Evolutionary conservation across 1,140 invertebrate species (phyloP).

Genomic region (Papilio glaucus): DNA sequence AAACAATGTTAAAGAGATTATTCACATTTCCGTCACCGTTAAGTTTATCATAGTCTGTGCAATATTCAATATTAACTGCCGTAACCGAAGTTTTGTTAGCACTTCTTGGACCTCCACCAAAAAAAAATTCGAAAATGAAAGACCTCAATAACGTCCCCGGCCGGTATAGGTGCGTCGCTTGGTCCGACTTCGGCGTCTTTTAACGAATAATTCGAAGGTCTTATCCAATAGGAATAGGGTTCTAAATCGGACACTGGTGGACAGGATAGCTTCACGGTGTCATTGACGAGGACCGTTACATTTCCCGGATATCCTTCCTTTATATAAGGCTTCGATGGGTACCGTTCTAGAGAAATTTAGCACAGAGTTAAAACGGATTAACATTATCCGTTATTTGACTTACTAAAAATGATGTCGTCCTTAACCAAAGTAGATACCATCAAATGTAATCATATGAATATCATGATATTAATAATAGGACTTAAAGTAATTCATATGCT

Average conservation of each 20-base stretch:
- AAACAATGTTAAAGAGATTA: background rate
- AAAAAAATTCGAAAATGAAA: slow-evolving; percentile 48
- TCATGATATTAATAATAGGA: too few species aligned
- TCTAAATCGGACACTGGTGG: slow-evolving; percentile 89
- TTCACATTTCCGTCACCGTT: slow-evolving; percentile 1
- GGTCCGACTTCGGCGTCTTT: slow-evolving; percentile 77
- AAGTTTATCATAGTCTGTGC: background rate
- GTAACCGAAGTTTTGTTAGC: background rate
- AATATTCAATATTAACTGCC: background rate
- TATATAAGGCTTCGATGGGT: slow-evolving; percentile 91
- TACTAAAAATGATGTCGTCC: background rate
- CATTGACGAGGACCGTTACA: slow-evolving; percentile 88
- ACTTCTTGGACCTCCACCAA: slow-evolving; percentile 55
- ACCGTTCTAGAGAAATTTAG: slow-evolving; percentile 85
- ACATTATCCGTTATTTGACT: background rate
- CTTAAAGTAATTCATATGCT: too few species aligned
- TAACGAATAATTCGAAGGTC: slow-evolving; percentile 72
- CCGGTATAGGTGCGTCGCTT: slow-evolving; percentile 82
- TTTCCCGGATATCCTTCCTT: slow-evolving; percentile 91
- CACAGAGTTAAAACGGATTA: slow-evolving; percentile 29
- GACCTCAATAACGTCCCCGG: slow-evolving; percentile 83
- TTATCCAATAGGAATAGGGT: slow-evolving; percentile 90
- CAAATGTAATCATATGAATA: background rate
- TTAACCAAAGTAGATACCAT: background rate
- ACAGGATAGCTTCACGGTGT: slow-evolving; percentile 89